These are phyloP conservation scores for Propithecus deckenii DNA, from an alignment of 2,797 vertebrate genomes.

Conservation along the genomic window DNA sequence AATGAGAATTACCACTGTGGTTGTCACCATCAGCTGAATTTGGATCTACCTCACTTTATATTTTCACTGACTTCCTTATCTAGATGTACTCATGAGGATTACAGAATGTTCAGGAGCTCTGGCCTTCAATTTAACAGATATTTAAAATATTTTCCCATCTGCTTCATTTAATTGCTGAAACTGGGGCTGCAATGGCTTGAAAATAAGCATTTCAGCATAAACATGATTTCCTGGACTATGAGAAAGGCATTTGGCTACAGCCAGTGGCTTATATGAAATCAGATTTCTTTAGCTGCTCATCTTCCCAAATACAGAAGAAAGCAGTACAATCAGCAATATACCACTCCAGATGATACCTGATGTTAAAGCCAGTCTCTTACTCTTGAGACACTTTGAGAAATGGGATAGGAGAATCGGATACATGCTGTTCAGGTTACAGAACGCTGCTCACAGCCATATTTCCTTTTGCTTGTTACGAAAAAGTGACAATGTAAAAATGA, in stretches of 20 bases:
- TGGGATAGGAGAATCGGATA: neutral
- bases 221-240: neutral
- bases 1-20: neutral
- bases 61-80: conserved; percentile 48
- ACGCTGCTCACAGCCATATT: neutral
- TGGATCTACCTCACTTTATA: neutral
- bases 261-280: neutral
- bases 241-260: conserved; percentile 5
- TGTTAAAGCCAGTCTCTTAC: neutral
- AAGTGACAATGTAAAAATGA: neutral
- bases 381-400: neutral
- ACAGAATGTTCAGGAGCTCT: neutral
- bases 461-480: neutral
- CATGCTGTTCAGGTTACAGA: neutral
- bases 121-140: conserved; percentile 24
- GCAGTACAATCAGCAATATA: neutral
- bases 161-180: conserved; percentile 35
- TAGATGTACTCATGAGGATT: neutral
- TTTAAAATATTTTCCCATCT: conserved; percentile 38
- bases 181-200: neutral
- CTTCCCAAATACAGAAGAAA: neutral
- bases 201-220: conserved; percentile 46
- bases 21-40: neutral
- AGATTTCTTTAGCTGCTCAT: neutral
- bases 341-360: neutral